Percentiles rank a stretch among this genome's conserved stretches.
Evolutionary conservation across 1,140 invertebrate genomes (phyloP).

Genomic region (Drosophila auraria): DNA sequence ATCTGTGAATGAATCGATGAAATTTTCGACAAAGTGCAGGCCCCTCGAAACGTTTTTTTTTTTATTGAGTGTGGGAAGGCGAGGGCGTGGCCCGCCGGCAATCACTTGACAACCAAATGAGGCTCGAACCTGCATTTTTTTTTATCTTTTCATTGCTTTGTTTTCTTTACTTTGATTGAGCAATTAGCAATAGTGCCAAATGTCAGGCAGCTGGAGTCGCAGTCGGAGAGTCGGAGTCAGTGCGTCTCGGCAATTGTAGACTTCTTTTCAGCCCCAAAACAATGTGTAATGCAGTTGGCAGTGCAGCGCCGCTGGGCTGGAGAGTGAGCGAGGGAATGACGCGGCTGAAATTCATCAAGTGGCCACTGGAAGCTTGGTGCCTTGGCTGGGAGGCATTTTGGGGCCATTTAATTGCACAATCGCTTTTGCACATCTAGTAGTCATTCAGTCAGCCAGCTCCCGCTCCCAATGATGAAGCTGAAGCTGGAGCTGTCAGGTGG

Average conservation of each 20-base stretch:
- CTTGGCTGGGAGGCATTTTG: slow-evolving; percentile 59
- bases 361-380: slow-evolving; percentile 54
- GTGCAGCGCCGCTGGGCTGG: slow-evolving; percentile 12
- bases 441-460: slow-evolving; percentile 20
- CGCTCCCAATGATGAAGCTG: slow-evolving; percentile 24
- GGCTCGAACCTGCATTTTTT: slow-evolving; percentile 17
- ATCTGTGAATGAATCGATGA: slow-evolving; percentile 69
- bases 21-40: slow-evolving; percentile 39
- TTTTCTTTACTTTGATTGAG: slow-evolving; percentile 39
- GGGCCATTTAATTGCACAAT: slow-evolving; percentile 77
- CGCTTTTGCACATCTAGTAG: slow-evolving; percentile 58
- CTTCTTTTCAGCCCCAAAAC: slow-evolving; percentile 29
- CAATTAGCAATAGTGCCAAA: slow-evolving; percentile 50
- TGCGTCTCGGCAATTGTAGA: slow-evolving; percentile 32
- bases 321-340: slow-evolving; percentile 54
- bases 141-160: slow-evolving; percentile 24
- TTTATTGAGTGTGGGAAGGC: slow-evolving; percentile 16
- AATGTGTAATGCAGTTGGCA: slow-evolving; percentile 30
- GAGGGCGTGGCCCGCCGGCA: slow-evolving; percentile 26
- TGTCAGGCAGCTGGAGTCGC: slow-evolving; percentile 29
- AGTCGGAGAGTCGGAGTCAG: slow-evolving; percentile 7
- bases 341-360: slow-evolving; percentile 65
- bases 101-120: slow-evolving; percentile 32
- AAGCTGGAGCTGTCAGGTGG: slow-evolving; percentile 14
- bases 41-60: not conserved